Percentiles rank a stretch among this genome's conserved stretches.
These are phyloP conservation scores for Temnothorax unifasciatus DNA, from an alignment of 2,888 invertebrate genomes.

Conservation along the genomic window DNA sequence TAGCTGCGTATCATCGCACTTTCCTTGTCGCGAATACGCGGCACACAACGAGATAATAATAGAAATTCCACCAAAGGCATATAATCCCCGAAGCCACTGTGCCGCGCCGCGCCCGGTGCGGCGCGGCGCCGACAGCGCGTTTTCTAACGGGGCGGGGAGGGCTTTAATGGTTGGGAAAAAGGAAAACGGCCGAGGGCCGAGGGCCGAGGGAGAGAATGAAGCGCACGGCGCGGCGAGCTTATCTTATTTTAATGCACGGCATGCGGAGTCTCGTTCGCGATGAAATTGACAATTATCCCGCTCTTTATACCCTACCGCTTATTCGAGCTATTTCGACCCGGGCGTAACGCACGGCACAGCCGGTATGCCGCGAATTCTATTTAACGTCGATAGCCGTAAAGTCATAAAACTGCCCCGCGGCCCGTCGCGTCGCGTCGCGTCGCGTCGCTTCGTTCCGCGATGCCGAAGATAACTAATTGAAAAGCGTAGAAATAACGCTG, in stretches of 20 bases:
- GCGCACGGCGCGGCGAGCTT: slow-evolving; percentile 40
- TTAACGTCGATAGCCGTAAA: slow-evolving; percentile 59
- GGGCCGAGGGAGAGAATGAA: slow-evolving; percentile 33
- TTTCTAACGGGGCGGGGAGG: slow-evolving; percentile 47
- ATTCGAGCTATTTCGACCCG: slow-evolving; percentile 60
- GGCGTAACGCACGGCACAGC: slow-evolving; percentile 14
- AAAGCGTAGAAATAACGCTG: slow-evolving; percentile 34
- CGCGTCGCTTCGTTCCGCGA: slow-evolving; percentile 36
- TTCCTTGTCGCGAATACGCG: not conserved
- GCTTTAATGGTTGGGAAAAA: slow-evolving; percentile 39
- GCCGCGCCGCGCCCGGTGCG: not conserved
- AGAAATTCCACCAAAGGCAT: slow-evolving; percentile 37
- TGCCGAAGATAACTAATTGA: slow-evolving; percentile 55
- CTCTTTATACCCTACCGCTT: slow-evolving; percentile 50
- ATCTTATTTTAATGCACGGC: slow-evolving; percentile 58
- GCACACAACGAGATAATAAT: slow-evolving; percentile 27
- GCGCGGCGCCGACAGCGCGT: slow-evolving; percentile 23
- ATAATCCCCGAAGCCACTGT: slow-evolving; percentile 22
- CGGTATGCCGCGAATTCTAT: slow-evolving; percentile 46
- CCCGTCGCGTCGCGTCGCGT: slow-evolving; percentile 2
- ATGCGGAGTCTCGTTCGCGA: slow-evolving; percentile 30
- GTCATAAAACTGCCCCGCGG: slow-evolving; percentile 49
- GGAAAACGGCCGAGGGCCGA: not conserved
- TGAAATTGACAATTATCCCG: slow-evolving; percentile 64
- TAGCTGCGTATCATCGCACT: not conserved